Base-by-base conservation (phyloP, 1,140 invertebrate genomes). In the Eciton burchellii region DNA sequence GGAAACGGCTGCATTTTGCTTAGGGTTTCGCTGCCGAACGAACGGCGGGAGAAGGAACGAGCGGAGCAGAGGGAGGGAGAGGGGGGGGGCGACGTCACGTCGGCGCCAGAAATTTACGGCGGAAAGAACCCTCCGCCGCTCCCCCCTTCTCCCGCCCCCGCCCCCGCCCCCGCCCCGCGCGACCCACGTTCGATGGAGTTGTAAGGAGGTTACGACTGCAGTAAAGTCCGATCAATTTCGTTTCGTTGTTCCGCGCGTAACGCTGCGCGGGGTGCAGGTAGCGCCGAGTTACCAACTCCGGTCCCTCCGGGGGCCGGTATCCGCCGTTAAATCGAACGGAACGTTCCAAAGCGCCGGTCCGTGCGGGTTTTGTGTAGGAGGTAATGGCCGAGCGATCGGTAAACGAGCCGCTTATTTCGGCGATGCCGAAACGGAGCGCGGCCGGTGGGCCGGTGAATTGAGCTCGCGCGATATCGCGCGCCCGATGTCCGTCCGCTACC, bases 201-300 rank as follows among this genome's bases (percentile, higher is more conserved):
- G 76, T 81, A 81, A 81, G 65, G 76, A 52, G 68, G 65, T 84
- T 84, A 81, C 82, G 76, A 65, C 82, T 52, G 76, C 66, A 84
- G 59, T 84, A 84, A 84, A 84, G 65, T 81, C 14, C 66, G 63
- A 84, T 84, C 82, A 70, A 84, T 84, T 84, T 81, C 65, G 63
- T 63, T 72, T 62, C 74, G 66, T 54, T 82, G 76, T 84, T 84
- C 47, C 19, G 21, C 72, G 26, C 54, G 62, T 77, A 68, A 79
- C 26, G 41, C 35, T 49, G 59, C 35, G 24, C 45, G 57, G 26
- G 41, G 45, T 16, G 43, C 19, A 45, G 16, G 24, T 29, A n/a
- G 2, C 35, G 35, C 35, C 35, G 21, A 74, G 57, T 77, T 57
- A 45, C 43, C 9, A 66, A 76, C 73, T 66, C 77, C 14, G 21